phyloP scores from a whole-genome alignment of 2,797 vertebrate species.

The Poecilia picta region DNA sequence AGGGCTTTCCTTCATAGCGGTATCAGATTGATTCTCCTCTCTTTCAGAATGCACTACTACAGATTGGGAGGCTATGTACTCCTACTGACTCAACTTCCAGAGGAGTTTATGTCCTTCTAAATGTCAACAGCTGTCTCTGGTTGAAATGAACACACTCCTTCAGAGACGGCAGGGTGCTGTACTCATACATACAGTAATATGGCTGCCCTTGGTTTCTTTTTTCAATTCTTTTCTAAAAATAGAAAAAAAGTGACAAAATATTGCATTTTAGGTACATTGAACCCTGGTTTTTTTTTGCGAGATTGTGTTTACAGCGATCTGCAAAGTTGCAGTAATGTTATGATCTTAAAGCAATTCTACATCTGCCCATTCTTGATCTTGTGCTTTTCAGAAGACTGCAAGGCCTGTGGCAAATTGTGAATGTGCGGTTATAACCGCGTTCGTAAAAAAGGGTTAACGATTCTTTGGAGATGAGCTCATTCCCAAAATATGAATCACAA shows the following conservation, averaged over 20 bases:
- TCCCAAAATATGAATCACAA: neutral
- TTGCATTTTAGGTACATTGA: neutral
- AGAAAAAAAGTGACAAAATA: neutral
- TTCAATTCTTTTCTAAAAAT: neutral
- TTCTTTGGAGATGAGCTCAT: neutral
- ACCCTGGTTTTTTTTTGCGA: too few species aligned
- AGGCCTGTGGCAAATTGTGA: too few species aligned
- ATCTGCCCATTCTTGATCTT: too few species aligned
- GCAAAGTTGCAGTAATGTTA: too few species aligned
- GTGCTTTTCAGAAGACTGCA: too few species aligned
- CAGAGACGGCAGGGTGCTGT: constrained; percentile 17
- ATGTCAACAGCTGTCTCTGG: constrained; percentile 78
- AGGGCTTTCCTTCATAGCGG: constrained; percentile 13
- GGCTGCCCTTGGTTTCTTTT: neutral
- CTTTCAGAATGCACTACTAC: neutral
- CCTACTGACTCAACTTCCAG: neutral
- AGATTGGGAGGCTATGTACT: constrained; percentile 10
- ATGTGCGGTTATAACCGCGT: too few species aligned
- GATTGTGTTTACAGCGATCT: too few species aligned
- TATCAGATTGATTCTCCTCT: neutral
- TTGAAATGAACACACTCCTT: constrained; percentile 59
- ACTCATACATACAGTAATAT: constrained; percentile 2
- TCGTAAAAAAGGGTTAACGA: neutral
- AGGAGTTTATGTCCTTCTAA: constrained; percentile 62
- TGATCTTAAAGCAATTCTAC: too few species aligned